These are phyloP conservation scores for Gymnoscelis rufifasciata DNA, from an alignment of 2,888 invertebrate genomes.

Conservation along the genomic window DNA sequence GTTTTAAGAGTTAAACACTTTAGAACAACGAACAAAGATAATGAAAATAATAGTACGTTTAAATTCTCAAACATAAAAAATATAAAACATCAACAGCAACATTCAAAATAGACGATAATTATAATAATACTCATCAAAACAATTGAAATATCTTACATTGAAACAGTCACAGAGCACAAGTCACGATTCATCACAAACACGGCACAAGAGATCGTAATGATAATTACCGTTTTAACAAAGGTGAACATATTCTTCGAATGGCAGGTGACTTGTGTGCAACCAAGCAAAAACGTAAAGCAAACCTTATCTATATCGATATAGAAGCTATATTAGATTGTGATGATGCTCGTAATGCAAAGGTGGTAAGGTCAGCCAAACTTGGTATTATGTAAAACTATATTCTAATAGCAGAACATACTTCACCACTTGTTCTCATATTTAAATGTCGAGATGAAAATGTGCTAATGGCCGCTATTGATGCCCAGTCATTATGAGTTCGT, in stretches of 20 bases:
- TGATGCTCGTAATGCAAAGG: conserved; percentile 2
- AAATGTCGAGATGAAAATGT: conserved; percentile 29
- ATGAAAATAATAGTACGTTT: too few relatives aligned
- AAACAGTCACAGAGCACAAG: neutral
- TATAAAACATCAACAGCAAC: too few relatives aligned
- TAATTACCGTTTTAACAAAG: conserved; percentile 14
- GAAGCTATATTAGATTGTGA: neutral
- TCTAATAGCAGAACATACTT: conserved; percentile 40
- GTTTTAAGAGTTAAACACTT: too few relatives aligned
- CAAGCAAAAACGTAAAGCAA: conserved; percentile 4
- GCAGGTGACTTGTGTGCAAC: conserved; percentile 8
- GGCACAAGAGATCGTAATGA: conserved; percentile 14
- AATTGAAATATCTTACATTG: conserved; percentile 21
- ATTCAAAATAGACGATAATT: neutral
- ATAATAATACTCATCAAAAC: conserved; percentile 20
- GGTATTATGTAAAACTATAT: conserved; percentile 38
- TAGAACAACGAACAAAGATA: too few relatives aligned
- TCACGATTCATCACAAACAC: conserved; percentile 16
- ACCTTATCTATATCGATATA: conserved; percentile 2
- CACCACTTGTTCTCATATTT: conserved; percentile 30
- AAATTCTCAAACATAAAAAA: too few relatives aligned
- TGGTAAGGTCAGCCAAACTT: conserved; percentile 33
- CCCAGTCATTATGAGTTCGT: conserved; percentile 27
- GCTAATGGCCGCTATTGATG: conserved; percentile 34
- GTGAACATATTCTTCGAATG: conserved; percentile 13